These are phyloP conservation scores for Perdita meconis DNA, from an alignment of 2,888 invertebrate genomes.

Conservation along the genomic window DNA sequence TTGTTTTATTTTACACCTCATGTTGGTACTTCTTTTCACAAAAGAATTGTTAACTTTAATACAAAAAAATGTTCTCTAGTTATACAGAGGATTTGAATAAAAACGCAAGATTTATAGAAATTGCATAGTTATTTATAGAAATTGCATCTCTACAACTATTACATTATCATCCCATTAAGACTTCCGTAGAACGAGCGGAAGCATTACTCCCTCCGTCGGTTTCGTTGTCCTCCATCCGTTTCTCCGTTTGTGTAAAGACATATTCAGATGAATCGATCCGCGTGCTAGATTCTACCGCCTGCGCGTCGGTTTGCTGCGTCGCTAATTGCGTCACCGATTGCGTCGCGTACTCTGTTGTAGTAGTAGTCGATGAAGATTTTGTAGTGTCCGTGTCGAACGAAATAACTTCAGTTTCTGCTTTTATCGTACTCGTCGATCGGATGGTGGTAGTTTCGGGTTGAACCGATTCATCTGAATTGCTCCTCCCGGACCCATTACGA, in stretches of 20 bases:
- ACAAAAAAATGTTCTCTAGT: neutral
- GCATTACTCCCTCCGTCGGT: constrained; percentile 2
- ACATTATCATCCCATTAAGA: constrained; percentile 47
- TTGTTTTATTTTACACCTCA: constrained; percentile 27
- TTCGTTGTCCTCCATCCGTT: constrained; percentile 33
- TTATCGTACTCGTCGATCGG: neutral
- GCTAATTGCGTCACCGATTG: constrained; percentile 1
- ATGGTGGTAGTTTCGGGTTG: constrained; percentile 1
- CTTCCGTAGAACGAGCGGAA: constrained; percentile 49
- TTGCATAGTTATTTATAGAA: neutral
- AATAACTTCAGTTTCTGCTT: neutral
- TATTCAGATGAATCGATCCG: constrained; percentile 21
- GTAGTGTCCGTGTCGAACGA: neutral
- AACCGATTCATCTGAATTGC: constrained; percentile 38
- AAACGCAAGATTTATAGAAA: constrained; percentile 1
- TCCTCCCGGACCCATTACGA: constrained; percentile 4
- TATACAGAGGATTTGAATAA: constrained; percentile 28
- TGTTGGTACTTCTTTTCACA: constrained; percentile 9
- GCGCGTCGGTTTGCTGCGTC: neutral
- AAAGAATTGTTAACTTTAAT: constrained; percentile 32
- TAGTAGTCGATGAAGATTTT: constrained; percentile 8
- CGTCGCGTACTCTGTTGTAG: neutral
- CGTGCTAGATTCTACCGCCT: neutral
- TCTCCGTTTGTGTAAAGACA: neutral
- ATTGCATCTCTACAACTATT: neutral